Percentiles rank a stretch among this genome's conserved stretches.
Evolutionary conservation across 1,140 invertebrate genomes (phyloP).

Genomic region (Dolichoris vasculosae): DNA sequence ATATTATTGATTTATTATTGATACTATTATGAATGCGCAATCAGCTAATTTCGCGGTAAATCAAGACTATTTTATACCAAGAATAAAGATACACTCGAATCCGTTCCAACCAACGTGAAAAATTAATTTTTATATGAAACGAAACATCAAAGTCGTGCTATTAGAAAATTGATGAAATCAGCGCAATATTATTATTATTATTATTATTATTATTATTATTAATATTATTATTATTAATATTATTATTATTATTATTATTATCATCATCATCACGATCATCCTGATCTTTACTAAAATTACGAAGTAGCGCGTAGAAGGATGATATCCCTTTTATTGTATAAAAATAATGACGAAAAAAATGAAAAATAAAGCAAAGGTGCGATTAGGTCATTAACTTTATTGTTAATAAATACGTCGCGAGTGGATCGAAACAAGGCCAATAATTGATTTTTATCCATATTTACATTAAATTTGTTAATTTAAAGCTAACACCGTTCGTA

Average conservation of each 20-base stretch:
- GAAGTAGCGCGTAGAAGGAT: conserved; percentile 64
- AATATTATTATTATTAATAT: conserved; percentile 52
- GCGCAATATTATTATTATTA: conserved; percentile 58
- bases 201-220: conserved; percentile 46
- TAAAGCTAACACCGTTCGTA: neutral
- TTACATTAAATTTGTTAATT: neutral
- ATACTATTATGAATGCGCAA: conserved; percentile 48
- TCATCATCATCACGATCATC: conserved; percentile 49
- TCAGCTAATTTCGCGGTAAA: conserved; percentile 45
- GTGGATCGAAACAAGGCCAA: conserved; percentile 55
- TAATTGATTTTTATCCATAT: conserved; percentile 41
- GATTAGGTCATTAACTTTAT: conserved; percentile 71
- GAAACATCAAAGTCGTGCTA: conserved; percentile 42
- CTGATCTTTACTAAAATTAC: conserved; percentile 50
- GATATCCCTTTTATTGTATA: conserved; percentile 70
- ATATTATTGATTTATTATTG: conserved; percentile 54
- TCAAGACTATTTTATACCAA: conserved; percentile 52
- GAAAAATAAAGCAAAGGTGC: conserved; percentile 57
- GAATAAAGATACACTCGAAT: conserved; percentile 49
- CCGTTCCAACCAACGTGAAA: conserved; percentile 51
- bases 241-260: conserved; percentile 53
- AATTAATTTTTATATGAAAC: conserved; percentile 53
- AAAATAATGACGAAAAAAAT: conserved; percentile 60
- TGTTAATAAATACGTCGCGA: conserved; percentile 71
- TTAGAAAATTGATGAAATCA: conserved; percentile 44